Evolutionary conservation across 2,797 vertebrate genomes (phyloP).

Genomic region (Eulemur mongoz): DNA sequence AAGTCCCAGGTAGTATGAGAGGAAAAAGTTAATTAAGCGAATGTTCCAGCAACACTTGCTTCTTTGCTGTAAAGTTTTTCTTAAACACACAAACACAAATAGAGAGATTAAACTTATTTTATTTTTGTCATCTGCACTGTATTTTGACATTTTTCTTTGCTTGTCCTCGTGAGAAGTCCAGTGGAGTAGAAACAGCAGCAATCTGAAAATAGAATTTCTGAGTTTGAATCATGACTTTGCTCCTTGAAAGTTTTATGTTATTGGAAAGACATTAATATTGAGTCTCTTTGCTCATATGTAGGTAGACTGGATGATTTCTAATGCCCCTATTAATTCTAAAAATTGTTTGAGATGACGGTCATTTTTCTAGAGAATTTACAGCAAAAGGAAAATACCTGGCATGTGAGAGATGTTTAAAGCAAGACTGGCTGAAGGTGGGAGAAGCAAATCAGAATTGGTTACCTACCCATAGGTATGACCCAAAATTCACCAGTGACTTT

Average conservation of each 20-base stretch:
- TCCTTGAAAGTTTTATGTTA: background rate
- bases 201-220: constrained; percentile 43
- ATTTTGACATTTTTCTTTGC: constrained; percentile 22
- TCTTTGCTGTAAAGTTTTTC: background rate
- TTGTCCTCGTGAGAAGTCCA: background rate
- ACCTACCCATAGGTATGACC: background rate
- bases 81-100: background rate
- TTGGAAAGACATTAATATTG: background rate
- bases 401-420: background rate
- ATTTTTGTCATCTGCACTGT: background rate
- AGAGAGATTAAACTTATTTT: background rate
- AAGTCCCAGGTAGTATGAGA: background rate
- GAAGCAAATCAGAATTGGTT: background rate
- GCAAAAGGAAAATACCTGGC: background rate
- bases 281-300: background rate
- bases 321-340: background rate
- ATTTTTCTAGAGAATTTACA: background rate
- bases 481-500: background rate
- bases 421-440: background rate
- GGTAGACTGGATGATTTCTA: background rate
- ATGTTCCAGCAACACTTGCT: background rate
- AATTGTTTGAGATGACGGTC: background rate
- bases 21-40: background rate
- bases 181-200: background rate
- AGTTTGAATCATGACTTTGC: constrained; percentile 16